Conservation (phyloP, 2,797 vertebrate genomes). For the Sciaenops ocellatus region DNA sequence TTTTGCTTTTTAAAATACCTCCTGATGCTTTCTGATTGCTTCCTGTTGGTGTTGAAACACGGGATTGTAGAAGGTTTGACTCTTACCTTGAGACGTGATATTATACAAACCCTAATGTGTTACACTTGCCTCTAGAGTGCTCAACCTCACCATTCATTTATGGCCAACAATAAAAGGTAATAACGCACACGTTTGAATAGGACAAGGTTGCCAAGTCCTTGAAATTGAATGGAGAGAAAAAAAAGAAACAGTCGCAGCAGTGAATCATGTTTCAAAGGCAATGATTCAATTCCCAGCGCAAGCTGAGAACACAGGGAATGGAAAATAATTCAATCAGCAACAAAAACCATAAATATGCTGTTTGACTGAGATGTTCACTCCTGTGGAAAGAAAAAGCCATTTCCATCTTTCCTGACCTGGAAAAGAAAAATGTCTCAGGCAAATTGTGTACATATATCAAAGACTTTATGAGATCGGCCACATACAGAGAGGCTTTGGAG, state of each 20-base stretch:
- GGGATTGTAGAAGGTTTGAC: conserved; percentile 51
- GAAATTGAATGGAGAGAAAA: conserved; percentile 76
- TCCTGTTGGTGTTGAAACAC: conserved; percentile 42
- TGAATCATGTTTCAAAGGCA: conserved; percentile 83
- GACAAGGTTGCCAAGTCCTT: conserved; percentile 85
- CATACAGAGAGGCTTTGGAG: conserved; percentile 47
- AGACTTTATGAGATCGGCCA: conserved; percentile 58
- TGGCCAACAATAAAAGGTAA: conserved; percentile 82
- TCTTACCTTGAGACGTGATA: conserved; percentile 74
- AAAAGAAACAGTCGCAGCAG: conserved; percentile 65
- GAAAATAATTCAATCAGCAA: conserved; percentile 85
- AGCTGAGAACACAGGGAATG: conserved; percentile 76
- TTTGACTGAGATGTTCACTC: conserved; percentile 76
- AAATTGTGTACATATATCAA: conserved; percentile 71
- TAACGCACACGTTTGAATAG: conserved; percentile 81
- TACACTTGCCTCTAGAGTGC: conserved; percentile 71
- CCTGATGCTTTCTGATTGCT: conserved; percentile 41
- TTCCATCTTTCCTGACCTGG: conserved; percentile 75
- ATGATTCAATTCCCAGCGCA: conserved; percentile 79
- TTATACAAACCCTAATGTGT: conserved; percentile 72
- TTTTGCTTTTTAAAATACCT: conserved; percentile 42
- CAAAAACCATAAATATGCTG: conserved; percentile 78
- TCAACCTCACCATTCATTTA: conserved; percentile 79
- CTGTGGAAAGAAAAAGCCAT: conserved; percentile 73
- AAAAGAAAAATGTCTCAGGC: conserved; percentile 71